phyloP scores from a whole-genome alignment of 2,113 vertebrate species.

The Chascanopsetta lugubris region DNA sequence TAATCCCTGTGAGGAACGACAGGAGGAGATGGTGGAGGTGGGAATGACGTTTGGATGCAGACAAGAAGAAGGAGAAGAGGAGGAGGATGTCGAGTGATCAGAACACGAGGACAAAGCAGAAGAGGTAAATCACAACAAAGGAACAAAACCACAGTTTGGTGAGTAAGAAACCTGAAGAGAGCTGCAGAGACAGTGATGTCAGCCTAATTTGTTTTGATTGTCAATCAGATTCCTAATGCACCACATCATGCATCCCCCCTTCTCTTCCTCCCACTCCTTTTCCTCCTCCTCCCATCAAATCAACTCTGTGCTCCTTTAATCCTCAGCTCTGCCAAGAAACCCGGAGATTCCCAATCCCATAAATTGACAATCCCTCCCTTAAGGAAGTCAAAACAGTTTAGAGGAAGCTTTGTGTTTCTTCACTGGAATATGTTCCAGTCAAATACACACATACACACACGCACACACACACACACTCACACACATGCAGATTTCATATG shows the following conservation, averaged over 20 bases:
- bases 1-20: slow-evolving; percentile 33
- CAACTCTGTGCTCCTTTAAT: slow-evolving; percentile 40
- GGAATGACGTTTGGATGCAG: not conserved
- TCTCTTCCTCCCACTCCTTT: too few species aligned
- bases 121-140: not conserved
- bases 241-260: slow-evolving; percentile 38
- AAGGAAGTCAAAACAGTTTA: slow-evolving; percentile 34
- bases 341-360: slow-evolving; percentile 37
- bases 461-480: not conserved
- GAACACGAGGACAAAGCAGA: not conserved
- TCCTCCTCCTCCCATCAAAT: slow-evolving; percentile 42
- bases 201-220: slow-evolving; percentile 63
- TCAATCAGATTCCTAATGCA: slow-evolving; percentile 55
- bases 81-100: slow-evolving; percentile 12
- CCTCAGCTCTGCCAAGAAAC: slow-evolving; percentile 25
- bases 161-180: not conserved
- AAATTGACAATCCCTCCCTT: slow-evolving; percentile 42
- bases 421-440: not conserved
- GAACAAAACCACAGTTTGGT: not conserved
- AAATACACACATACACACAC: slow-evolving; percentile 1
- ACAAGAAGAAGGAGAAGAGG: not conserved
- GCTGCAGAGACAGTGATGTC: slow-evolving; percentile 26
- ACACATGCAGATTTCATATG: slow-evolving; percentile 7
- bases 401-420: slow-evolving; percentile 31
- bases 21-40: slow-evolving; percentile 12